A percentile compares a stretch with the other conserved stretches of the same genome.
These are phyloP conservation scores for Cerceris ruficornis DNA, from an alignment of 2,888 invertebrate species.

Conservation along the genomic window DNA sequence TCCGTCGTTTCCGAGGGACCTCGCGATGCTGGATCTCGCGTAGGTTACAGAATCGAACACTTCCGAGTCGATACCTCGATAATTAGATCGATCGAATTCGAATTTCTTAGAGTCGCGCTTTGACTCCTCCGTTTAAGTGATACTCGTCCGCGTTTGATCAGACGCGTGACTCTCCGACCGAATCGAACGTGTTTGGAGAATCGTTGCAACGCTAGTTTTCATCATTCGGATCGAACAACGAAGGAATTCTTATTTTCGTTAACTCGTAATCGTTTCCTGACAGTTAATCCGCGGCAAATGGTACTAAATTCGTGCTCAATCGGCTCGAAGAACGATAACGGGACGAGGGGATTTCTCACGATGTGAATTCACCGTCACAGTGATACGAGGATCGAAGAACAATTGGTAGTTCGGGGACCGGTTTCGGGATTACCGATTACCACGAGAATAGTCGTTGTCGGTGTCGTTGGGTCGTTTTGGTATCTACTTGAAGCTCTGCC, in stretches of 20 bases:
- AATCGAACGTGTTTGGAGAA: not conserved
- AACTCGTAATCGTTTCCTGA: too few relatives aligned
- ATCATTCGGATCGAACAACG: not conserved
- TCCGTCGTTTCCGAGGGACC: slow-evolving; percentile 20
- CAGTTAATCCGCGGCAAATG: slow-evolving; percentile 18
- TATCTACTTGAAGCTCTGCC: slow-evolving; percentile 1
- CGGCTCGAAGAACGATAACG: not conserved
- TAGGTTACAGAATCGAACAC: not conserved
- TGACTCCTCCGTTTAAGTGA: not conserved
- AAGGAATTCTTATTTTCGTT: too few relatives aligned
- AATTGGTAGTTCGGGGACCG: not conserved
- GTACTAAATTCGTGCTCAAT: slow-evolving; percentile 46
- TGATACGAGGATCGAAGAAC: not conserved
- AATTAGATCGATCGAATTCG: not conserved
- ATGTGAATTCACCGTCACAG: not conserved
- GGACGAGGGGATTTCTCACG: not conserved
- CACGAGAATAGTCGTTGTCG: not conserved
- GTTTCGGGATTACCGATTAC: not conserved
- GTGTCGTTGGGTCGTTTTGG: not conserved
- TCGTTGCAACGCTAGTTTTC: not conserved
- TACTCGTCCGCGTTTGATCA: not conserved
- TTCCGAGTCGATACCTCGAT: not conserved
- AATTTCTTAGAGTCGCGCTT: too few relatives aligned
- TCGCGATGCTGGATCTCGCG: slow-evolving; percentile 32
- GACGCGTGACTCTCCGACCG: slow-evolving; percentile 1